A percentile compares a stretch with the other conserved stretches of the same genome.
phyloP scores from a whole-genome alignment of 2,888 invertebrate species.

The Ischnura elegans region DNA sequence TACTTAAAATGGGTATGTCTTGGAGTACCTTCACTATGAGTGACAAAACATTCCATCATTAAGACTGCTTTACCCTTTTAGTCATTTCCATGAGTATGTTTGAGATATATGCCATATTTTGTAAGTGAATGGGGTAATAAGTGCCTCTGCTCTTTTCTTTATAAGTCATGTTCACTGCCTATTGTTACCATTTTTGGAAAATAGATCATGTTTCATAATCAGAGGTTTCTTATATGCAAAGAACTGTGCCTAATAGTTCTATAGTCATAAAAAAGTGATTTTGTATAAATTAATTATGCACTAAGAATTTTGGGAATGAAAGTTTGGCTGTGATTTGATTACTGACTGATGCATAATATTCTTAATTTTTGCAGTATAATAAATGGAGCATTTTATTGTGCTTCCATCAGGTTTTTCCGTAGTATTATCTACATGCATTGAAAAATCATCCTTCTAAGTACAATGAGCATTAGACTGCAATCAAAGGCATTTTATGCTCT shows the following conservation, averaged over 20 bases:
- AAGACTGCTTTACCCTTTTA: constrained; percentile 62
- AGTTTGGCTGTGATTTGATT: constrained; percentile 58
- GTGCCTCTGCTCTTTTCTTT: constrained; percentile 39
- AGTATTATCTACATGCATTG: not conserved
- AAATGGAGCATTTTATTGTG: constrained; percentile 18
- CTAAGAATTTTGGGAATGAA: constrained; percentile 25
- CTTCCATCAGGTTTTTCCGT: not conserved
- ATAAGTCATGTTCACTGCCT: constrained; percentile 57
- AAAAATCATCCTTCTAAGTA: constrained; percentile 34
- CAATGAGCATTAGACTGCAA: constrained; percentile 13
- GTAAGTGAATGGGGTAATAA: constrained; percentile 12
- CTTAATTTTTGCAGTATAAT: constrained; percentile 44
- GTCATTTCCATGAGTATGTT: constrained; percentile 37
- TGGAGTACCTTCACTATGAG: constrained; percentile 39
- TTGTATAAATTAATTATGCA: constrained; percentile 50
- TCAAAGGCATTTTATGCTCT: constrained; percentile 21
- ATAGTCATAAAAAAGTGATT: constrained; percentile 58
- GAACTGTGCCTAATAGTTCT: constrained; percentile 64
- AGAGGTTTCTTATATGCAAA: constrained; percentile 51
- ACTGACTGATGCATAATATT: constrained; percentile 45
- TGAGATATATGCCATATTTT: constrained; percentile 60
- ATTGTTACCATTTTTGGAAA: constrained; percentile 49
- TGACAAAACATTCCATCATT: constrained; percentile 55
- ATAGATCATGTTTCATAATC: constrained; percentile 46
- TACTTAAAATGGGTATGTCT: constrained; percentile 63